Percentiles rank a stretch among this genome's conserved stretches.
Conservation (phyloP, 2,888 invertebrate genomes). For the Drosophila gaucha region DNA sequence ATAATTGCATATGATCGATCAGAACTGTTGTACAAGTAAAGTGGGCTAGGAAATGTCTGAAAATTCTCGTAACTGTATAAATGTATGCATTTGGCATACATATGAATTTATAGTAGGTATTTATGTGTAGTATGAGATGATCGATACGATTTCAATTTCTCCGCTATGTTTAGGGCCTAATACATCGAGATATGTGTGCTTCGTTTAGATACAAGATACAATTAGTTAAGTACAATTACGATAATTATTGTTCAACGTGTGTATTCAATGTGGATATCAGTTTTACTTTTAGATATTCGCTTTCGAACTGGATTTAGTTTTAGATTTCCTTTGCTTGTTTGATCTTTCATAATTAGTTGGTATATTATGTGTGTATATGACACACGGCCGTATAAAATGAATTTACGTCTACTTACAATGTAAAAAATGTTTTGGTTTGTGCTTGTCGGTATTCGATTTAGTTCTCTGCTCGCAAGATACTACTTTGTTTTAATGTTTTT, state of each 20-base stretch:
- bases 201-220: slow-evolving; percentile 76
- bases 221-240: slow-evolving; percentile 75
- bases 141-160: slow-evolving; percentile 34
- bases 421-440: slow-evolving; percentile 68
- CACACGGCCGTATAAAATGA: slow-evolving; percentile 70
- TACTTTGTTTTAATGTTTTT: slow-evolving; percentile 11
- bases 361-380: slow-evolving; percentile 34
- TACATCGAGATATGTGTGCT: slow-evolving; percentile 74
- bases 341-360: slow-evolving; percentile 45
- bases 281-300: slow-evolving; percentile 46
- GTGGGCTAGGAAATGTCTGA: slow-evolving; percentile 51
- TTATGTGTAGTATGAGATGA: slow-evolving; percentile 37
- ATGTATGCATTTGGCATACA: too few species aligned
- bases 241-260: slow-evolving; percentile 77
- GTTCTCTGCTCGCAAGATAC: slow-evolving; percentile 24
- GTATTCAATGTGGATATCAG: slow-evolving; percentile 63
- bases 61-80: slow-evolving; percentile 44
- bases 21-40: slow-evolving; percentile 65
- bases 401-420: slow-evolving; percentile 74
- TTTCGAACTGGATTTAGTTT: slow-evolving; percentile 30
- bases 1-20: slow-evolving; percentile 74
- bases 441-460: slow-evolving; percentile 48
- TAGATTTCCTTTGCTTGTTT: slow-evolving; percentile 16
- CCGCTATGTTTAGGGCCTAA: slow-evolving; percentile 49
- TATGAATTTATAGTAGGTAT: slow-evolving; percentile 27